These are phyloP conservation scores for Drosophila setifemur DNA, from an alignment of 1,140 invertebrate genomes.

Conservation along the genomic window DNA sequence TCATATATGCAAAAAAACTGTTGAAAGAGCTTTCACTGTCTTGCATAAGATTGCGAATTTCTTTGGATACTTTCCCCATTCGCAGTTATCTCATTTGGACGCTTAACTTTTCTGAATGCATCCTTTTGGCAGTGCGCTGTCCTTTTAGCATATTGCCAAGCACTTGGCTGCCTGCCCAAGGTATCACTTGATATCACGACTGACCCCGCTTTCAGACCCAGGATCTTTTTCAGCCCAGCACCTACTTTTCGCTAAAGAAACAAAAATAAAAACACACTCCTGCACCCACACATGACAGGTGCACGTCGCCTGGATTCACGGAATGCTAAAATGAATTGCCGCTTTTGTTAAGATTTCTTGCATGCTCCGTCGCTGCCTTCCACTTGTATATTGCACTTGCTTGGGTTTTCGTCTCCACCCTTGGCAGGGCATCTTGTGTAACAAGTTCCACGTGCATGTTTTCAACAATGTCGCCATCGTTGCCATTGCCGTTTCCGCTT, in stretches of 20 bases:
- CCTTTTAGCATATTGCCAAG: conserved; percentile 47
- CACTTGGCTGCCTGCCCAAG: conserved; percentile 42
- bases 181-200: conserved; percentile 40
- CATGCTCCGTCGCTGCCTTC: conserved; percentile 37
- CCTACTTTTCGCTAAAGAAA: conserved; percentile 15
- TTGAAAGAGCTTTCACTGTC: conserved; percentile 1
- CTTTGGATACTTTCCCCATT: conserved; percentile 1
- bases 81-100: conserved; percentile 44
- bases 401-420: conserved; percentile 23
- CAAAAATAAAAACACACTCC: neutral
- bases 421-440: conserved; percentile 47
- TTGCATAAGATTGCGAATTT: conserved; percentile 16
- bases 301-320: conserved; percentile 67
- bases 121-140: conserved; percentile 22
- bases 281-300: conserved; percentile 52
- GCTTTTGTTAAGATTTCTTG: conserved; percentile 77
- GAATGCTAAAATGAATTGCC: conserved; percentile 78
- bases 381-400: conserved; percentile 25
- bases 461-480: conserved; percentile 74
- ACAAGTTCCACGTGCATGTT: conserved; percentile 77
- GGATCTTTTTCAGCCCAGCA: conserved; percentile 16
- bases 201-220: conserved; percentile 3
- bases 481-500: conserved; percentile 26
- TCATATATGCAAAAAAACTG: no score
- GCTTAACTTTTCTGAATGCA: conserved; percentile 43